Conservation (phyloP, 2,113 vertebrate species). For the Macquaria ambigua region DNA sequence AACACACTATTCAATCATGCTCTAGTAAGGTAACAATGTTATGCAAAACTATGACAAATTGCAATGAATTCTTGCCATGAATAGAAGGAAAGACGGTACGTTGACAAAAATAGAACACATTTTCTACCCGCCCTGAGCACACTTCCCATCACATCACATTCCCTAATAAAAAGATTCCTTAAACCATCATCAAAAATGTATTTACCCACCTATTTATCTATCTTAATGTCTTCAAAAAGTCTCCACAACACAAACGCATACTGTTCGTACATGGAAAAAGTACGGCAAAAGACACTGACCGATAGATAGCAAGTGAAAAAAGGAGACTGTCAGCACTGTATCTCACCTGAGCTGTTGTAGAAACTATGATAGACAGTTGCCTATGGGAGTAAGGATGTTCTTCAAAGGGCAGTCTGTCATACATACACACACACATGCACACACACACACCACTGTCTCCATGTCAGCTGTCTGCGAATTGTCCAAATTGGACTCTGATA, state of each 20-base stretch:
- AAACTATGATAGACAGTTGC: not conserved
- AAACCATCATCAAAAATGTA: not conserved
- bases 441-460: not conserved
- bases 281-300: not conserved
- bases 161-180: not conserved
- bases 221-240: not conserved
- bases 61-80: not conserved
- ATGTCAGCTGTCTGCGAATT: slow-evolving; percentile 6
- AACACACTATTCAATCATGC: slow-evolving; percentile 3
- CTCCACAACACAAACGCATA: not conserved
- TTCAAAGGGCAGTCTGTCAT: not conserved
- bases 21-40: slow-evolving; percentile 2
- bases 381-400: not conserved
- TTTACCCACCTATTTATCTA: no score
- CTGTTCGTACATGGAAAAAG: not conserved
- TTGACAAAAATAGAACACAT: not conserved
- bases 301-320: not conserved
- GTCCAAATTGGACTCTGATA: slow-evolving; percentile 23
- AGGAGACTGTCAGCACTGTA: not conserved
- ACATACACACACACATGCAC: not conserved
- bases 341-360: not conserved
- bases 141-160: not conserved
- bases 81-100: not conserved
- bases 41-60: slow-evolving; percentile 23
- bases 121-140: not conserved